Percentiles rank a stretch among this genome's conserved stretches.
phyloP scores from a whole-genome alignment of 2,113 vertebrate genomes.

The Hassar affinis region DNA sequence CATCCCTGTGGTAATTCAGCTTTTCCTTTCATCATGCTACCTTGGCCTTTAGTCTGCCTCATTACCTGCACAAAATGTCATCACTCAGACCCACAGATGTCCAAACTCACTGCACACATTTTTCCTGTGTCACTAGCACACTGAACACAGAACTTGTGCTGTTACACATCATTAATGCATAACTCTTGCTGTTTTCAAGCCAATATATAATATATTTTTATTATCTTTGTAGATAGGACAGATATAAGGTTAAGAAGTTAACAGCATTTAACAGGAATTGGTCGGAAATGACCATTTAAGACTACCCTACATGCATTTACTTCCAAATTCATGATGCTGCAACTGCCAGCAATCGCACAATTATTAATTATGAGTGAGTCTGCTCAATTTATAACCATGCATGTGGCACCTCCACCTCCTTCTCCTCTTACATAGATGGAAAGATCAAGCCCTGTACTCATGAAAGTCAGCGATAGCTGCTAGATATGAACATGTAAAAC shows the following conservation, averaged over 20 bases:
- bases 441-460: not conserved
- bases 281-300: not conserved
- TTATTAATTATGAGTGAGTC: not conserved
- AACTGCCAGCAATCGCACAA: not conserved
- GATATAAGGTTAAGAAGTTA: not conserved
- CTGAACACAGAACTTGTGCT: not conserved
- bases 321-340: not conserved
- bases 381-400: not conserved
- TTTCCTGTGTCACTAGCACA: conserved; percentile 4
- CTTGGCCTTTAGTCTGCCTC: conserved; percentile 30
- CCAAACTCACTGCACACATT: conserved; percentile 3
- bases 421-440: not conserved
- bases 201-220: not conserved
- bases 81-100: conserved; percentile 17
- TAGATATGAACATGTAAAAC: not conserved
- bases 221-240: not conserved
- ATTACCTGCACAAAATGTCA: conserved; percentile 37
- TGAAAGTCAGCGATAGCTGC: not conserved
- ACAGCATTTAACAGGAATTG: not conserved
- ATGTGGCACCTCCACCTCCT: not conserved
- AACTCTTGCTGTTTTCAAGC: not conserved
- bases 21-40: conserved; percentile 42
- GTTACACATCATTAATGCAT: not conserved
- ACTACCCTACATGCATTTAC: not conserved
- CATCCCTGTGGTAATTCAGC: conserved; percentile 33